Conservation (phyloP, 2,888 invertebrate species). For the Acanthopleura granulata region DNA sequence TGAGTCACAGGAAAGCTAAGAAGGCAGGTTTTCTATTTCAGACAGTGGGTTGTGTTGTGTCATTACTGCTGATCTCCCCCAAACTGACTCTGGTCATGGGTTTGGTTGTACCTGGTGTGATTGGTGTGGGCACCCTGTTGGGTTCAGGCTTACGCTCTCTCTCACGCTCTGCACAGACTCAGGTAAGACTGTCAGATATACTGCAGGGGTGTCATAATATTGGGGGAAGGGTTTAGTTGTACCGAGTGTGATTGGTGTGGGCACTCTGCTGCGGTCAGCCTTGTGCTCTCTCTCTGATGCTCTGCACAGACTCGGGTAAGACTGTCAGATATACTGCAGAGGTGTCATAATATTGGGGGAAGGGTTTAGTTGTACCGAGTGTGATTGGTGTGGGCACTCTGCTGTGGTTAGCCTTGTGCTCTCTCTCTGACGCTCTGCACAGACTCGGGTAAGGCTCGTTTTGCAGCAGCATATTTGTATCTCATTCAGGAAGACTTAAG, state of each 20-base stretch:
- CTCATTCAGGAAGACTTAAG: too few relatives aligned
- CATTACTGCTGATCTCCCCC: slow-evolving; percentile 89
- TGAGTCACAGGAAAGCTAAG: too few relatives aligned
- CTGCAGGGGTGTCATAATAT: too few relatives aligned
- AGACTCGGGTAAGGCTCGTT: slow-evolving; percentile 81
- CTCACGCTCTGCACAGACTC: slow-evolving; percentile 85
- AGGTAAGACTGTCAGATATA: slow-evolving; percentile 73
- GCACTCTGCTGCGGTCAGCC: slow-evolving; percentile 84
- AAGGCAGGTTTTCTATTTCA: slow-evolving; percentile 39
- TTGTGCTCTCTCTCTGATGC: slow-evolving; percentile 83
- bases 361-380: slow-evolving; percentile 85
- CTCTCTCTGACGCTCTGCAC: slow-evolving; percentile 84
- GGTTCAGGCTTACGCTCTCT: slow-evolving; percentile 83
- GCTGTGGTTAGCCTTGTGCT: slow-evolving; percentile 83
- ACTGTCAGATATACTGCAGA: too few relatives aligned
- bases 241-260: slow-evolving; percentile 87
- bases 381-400: slow-evolving; percentile 88
- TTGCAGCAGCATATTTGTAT: too few relatives aligned
- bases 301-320: slow-evolving; percentile 85
- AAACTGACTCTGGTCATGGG: slow-evolving; percentile 88
- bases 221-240: slow-evolving; percentile 85
- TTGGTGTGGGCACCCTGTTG: slow-evolving; percentile 85
- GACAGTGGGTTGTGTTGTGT: slow-evolving; percentile 69
- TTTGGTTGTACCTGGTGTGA: slow-evolving; percentile 87
- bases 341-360: too few relatives aligned